Evolutionary conservation across 2,797 vertebrate species (phyloP).

Genomic region (Chrysocyon brachyurus): DNA sequence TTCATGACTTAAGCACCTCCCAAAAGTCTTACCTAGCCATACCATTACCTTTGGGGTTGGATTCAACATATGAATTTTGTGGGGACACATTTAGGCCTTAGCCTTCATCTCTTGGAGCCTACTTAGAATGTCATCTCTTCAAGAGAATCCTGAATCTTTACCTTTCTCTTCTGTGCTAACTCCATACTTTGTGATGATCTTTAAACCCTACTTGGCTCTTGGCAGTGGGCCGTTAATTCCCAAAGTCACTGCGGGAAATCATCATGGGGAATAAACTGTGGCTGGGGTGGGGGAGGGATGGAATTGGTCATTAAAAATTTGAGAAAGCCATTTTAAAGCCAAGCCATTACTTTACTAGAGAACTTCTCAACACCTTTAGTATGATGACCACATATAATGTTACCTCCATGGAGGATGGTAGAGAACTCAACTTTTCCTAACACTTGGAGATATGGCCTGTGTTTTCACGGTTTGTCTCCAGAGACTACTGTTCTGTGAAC

Average conservation of each 20-base stretch:
- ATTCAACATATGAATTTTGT: background rate
- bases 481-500: background rate
- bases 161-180: background rate
- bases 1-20: background rate
- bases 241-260: background rate
- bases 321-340: background rate
- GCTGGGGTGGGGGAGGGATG: too few relatives aligned
- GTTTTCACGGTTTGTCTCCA: background rate
- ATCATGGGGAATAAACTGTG: background rate
- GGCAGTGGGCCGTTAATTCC: background rate
- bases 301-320: background rate
- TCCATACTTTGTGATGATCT: background rate
- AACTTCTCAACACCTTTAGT: background rate
- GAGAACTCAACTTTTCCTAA: background rate
- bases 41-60: background rate
- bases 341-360: background rate
- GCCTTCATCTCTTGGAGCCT: background rate
- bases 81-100: background rate
- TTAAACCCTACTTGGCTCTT: background rate
- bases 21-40: background rate
- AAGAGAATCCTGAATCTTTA: too few relatives aligned
- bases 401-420: background rate
- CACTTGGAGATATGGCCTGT: background rate
- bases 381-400: accelerated
- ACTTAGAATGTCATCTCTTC: background rate